Evolutionary conservation across 2,113 vertebrate species (phyloP).

Genomic region (Podarcis raffonei): DNA sequence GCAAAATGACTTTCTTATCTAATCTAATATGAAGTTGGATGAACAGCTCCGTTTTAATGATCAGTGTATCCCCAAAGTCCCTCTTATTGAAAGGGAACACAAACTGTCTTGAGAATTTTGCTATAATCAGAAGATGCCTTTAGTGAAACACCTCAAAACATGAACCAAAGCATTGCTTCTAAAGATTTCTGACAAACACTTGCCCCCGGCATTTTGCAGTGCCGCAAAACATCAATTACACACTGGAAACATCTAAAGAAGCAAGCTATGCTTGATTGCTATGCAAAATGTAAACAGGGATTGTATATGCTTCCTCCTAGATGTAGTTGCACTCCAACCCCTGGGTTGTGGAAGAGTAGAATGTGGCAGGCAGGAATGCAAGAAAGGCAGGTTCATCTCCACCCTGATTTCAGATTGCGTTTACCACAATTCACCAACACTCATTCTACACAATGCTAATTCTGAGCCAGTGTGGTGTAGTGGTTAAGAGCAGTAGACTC

Average conservation of each 20-base stretch:
- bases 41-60: constrained; percentile 80
- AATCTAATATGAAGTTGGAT: constrained; percentile 78
- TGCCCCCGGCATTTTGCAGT: constrained; percentile 17
- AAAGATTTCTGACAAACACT: constrained; percentile 31
- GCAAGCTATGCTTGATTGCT: background rate
- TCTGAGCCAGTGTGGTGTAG: too few species aligned
- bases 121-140: constrained; percentile 69
- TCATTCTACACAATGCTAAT: too few species aligned
- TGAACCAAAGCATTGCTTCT: constrained; percentile 44
- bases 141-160: constrained; percentile 57
- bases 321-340: background rate
- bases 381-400: too few species aligned
- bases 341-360: background rate
- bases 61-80: constrained; percentile 73
- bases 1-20: constrained; percentile 82
- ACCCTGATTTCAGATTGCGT: background rate
- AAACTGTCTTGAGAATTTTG: constrained; percentile 71
- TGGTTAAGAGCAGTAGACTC: too few species aligned
- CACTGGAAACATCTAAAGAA: constrained; percentile 31
- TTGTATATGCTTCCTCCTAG: rapidly evolving
- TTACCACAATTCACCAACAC: too few species aligned
- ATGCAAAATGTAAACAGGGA: background rate
- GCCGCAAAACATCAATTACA: constrained; percentile 20
- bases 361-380: background rate
- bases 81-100: constrained; percentile 77